A percentile compares a stretch with the other conserved stretches of the same genome.
Conservation (phyloP, 2,113 vertebrate species). For the Rhinoderma darwinii region DNA sequence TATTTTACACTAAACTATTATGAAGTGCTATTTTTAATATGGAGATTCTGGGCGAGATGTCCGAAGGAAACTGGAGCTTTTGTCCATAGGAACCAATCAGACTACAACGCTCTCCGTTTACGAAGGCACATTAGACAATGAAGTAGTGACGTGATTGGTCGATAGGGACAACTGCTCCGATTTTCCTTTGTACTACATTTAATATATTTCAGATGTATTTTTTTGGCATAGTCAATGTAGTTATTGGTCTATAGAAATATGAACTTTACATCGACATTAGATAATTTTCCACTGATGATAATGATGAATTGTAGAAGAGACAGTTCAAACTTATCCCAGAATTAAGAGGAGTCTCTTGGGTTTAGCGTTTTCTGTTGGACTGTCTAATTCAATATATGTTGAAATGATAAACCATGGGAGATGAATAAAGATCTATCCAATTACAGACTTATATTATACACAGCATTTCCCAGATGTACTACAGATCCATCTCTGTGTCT, state of each 20-base stretch:
- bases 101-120: too few relatives aligned
- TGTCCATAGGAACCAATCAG: too few relatives aligned
- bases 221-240: neutral
- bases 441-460: conserved; percentile 9
- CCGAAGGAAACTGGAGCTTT: too few relatives aligned
- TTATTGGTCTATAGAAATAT: neutral
- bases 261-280: neutral
- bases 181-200: neutral
- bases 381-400: conserved; percentile 39
- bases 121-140: too few relatives aligned
- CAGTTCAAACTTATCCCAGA: conserved; percentile 8
- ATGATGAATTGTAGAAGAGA: neutral
- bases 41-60: too few relatives aligned
- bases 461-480: conserved; percentile 8
- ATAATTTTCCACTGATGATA: neutral
- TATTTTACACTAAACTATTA: too few relatives aligned
- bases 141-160: too few relatives aligned
- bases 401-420: conserved; percentile 33
- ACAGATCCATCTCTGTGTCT: conserved; percentile 8
- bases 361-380: neutral
- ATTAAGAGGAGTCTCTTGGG: conserved; percentile 27
- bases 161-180: neutral
- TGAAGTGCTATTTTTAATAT: too few relatives aligned
- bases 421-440: conserved; percentile 35
- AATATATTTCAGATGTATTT: neutral